Evolutionary conservation across 2,888 invertebrate species (phyloP), one percentile per base, ranked within the genome.

Genomic region (Argyresthia albistria): DNA sequence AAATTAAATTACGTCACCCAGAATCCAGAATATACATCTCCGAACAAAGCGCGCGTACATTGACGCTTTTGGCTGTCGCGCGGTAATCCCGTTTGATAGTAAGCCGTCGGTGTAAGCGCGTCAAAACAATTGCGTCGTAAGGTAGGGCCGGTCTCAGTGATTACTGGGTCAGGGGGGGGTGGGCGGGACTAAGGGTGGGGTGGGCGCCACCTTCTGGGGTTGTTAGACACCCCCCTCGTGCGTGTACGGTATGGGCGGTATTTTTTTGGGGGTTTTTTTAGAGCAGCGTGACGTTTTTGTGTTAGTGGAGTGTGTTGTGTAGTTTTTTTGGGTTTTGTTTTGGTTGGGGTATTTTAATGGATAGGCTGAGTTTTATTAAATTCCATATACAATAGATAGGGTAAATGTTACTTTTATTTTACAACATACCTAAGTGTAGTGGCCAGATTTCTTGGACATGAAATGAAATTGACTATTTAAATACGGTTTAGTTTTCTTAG

Each of bases 121-220:
- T 42, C 42, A 11, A 11, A 46, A 15, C 15, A 14, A 46, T 46
- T 15, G 45, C 10, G 10, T 12, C 15, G 45, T 46, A 15, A 10
- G n/a, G 4, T 14, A 16, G 64, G 59, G 66, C 63, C 71, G 68
- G 71, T 71, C 60, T 58, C 73, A 73, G 73, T 65, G 69, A 65
- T 67, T 66, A 66, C 64, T 70, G 67, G 77, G 78, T 76, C 76
- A 75, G n/a, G 15, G 14, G 63, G 60, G 11, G 42, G 42, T 25
- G 42, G 42, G 42, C 42, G 42, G 42, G 42, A 11, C 42, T 11
- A 6, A 12, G 73, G 75, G 71, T 70, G 68, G 67, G 63, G 10
- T 4, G 66, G 65, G 62, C 56, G 62, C 65, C 71, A 66, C 73
- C 76, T 69, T 63, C 51, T 25, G 6, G 25, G 25, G 25, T n/a